Conservation (phyloP, 2,888 invertebrate species). For the Andrena bucephala region DNA sequence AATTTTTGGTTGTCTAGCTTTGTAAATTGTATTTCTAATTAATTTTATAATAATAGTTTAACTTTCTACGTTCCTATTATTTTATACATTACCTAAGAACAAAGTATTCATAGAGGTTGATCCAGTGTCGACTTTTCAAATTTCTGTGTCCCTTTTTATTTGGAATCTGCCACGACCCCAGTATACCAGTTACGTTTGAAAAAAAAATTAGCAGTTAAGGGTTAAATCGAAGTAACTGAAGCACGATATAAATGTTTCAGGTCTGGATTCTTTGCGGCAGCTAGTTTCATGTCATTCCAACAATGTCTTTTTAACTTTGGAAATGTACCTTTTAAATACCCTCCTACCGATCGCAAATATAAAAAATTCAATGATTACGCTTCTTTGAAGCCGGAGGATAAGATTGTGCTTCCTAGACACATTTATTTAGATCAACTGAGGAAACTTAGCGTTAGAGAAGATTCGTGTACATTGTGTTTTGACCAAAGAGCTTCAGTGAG, state of each 20-base stretch:
- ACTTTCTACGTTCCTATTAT: too few relatives aligned
- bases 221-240: not conserved
- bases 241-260: conserved; percentile 83
- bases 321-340: conserved; percentile 90
- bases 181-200: too few relatives aligned
- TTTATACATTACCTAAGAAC: too few relatives aligned
- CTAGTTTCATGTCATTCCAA: conserved; percentile 98
- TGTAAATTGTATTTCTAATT: too few relatives aligned
- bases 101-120: too few relatives aligned
- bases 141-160: too few relatives aligned
- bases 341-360: conserved; percentile 89
- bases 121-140: too few relatives aligned
- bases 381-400: conserved; percentile 90
- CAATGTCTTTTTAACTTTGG: conserved; percentile 98
- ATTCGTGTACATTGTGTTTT: conserved; percentile 95
- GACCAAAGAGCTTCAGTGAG: conserved; percentile 91
- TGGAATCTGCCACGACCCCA: too few relatives aligned
- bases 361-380: conserved; percentile 92
- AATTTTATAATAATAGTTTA: too few relatives aligned
- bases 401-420: conserved; percentile 93
- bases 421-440: conserved; percentile 91
- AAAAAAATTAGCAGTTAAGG: too few relatives aligned
- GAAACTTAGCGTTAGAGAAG: conserved; percentile 91
- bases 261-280: conserved; percentile 96
- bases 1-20: too few relatives aligned